Evolutionary conservation across 1,140 invertebrate species (phyloP), one percentile per base, ranked within the genome.

Genomic region (Drosophila sp.): DNA sequence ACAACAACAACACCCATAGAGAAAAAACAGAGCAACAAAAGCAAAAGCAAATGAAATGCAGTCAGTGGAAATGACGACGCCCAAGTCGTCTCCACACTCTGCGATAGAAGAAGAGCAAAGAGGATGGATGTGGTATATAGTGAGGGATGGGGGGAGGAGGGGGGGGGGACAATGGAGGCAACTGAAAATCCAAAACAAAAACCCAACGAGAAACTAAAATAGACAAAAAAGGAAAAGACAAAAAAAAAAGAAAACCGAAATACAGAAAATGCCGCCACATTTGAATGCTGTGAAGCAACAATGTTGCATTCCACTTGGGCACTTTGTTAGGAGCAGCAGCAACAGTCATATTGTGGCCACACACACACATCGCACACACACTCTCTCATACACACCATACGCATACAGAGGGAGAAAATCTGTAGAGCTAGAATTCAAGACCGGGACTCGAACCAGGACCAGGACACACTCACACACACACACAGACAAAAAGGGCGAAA

Each of bases 261-360:
- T 78, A 82, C 72, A 67, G 66, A 76, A 86, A 86, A 86, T 87
- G 82, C 82, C 74, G 80, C 81, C 73, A 70, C 83, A 87, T 87
- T 86, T 87, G 83, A 87, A 87, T 89, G 83, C 84, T 89, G 84
- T 79, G 84, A 72, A 87, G 84, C 80, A 89, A 89, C 84, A 89
- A 90, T 90, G 84, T 89, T 89, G 84, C 84, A 89, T 90, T 75
- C 84, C 85, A 89, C 85, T 89, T 84, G 84, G 77, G 85, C 71
- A 89, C 84, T 89, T 89, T 89, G 84, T 89, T 89, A 89, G 84
- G 54, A 70, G 70, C 79, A 74, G 32, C 76, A 78, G 76, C 76
- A 78, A 78, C 75, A 77, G 74, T 77, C 66, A 71, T 77, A 77
- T 77, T 77, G 73, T 71, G 67, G 74, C 72, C 73, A 44, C 60